Evolutionary conservation across 2,113 vertebrate genomes (phyloP).

Genomic region (Ahaetulla prasina): DNA sequence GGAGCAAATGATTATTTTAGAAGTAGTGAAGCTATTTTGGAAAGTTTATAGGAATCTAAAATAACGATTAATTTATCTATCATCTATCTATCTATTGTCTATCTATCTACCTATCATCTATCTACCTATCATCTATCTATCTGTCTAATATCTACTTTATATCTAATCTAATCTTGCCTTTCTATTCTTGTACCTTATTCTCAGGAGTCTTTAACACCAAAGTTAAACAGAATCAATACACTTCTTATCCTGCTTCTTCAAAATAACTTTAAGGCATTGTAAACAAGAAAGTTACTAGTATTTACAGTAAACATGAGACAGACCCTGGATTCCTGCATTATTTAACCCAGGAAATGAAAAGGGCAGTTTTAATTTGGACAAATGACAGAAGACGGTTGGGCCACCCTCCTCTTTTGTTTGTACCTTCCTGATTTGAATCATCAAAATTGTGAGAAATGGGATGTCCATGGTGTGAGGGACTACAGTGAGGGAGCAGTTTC

Average conservation of each 20-base stretch:
- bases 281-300: neutral
- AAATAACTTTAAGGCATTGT: neutral
- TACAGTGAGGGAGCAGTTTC: neutral
- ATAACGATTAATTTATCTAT: neutral
- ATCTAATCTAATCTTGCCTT: neutral
- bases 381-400: neutral
- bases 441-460: neutral
- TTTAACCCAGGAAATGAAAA: neutral
- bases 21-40: neutral
- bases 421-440: neutral
- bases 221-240: neutral
- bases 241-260: neutral
- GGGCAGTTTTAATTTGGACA: neutral
- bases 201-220: neutral
- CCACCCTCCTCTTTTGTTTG: neutral
- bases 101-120: too few species aligned
- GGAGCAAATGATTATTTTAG: neutral
- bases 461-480: neutral
- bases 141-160: neutral
- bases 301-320: neutral
- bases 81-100: too few species aligned
- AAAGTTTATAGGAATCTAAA: neutral
- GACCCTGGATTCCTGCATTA: neutral
- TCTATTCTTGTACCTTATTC: neutral
- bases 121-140: neutral